These are phyloP conservation scores for Philereme transversata DNA, from an alignment of 2,888 invertebrate genomes.

Conservation along the genomic window DNA sequence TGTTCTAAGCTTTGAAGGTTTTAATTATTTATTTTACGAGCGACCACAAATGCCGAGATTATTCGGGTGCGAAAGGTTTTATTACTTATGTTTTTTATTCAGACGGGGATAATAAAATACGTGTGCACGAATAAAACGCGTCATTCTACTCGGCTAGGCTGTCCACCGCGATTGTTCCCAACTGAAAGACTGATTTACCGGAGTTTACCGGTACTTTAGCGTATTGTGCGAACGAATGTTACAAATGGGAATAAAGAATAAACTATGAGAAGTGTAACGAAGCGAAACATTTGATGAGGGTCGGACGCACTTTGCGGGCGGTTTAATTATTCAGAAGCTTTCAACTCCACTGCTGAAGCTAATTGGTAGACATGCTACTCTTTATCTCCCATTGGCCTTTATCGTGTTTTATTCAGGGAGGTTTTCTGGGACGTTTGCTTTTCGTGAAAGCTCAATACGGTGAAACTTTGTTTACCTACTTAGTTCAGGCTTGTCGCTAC, in stretches of 20 bases:
- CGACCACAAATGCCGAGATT: slow-evolving; percentile 13
- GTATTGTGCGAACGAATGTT: slow-evolving; percentile 34
- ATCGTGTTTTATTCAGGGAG: slow-evolving; percentile 51
- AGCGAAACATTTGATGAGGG: slow-evolving; percentile 65
- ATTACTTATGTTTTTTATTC: slow-evolving; percentile 13
- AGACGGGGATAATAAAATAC: slow-evolving; percentile 18
- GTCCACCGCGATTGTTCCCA: slow-evolving; percentile 27
- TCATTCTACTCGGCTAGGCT: slow-evolving; percentile 12
- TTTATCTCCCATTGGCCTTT: slow-evolving; percentile 57
- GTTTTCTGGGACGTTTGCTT: slow-evolving; percentile 12
- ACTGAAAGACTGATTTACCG: slow-evolving; percentile 19
- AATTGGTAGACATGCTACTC: slow-evolving; percentile 62
- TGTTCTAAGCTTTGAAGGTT: slow-evolving; percentile 25
- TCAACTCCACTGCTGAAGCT: slow-evolving; percentile 63
- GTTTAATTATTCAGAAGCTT: slow-evolving; percentile 75
- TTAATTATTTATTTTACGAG: slow-evolving; percentile 31
- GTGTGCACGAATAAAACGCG: slow-evolving; percentile 20
- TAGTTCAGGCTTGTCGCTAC: background rate
- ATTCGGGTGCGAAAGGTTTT: slow-evolving; percentile 16
- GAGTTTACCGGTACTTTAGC: slow-evolving; percentile 21
- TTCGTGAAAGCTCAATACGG: background rate
- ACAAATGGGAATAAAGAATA: slow-evolving; percentile 51
- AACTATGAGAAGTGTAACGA: slow-evolving; percentile 67
- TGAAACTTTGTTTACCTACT: background rate
- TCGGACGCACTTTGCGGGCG: slow-evolving; percentile 45